phyloP scores from a whole-genome alignment of 2,797 vertebrate species.

The Chelon labrosus region DNA sequence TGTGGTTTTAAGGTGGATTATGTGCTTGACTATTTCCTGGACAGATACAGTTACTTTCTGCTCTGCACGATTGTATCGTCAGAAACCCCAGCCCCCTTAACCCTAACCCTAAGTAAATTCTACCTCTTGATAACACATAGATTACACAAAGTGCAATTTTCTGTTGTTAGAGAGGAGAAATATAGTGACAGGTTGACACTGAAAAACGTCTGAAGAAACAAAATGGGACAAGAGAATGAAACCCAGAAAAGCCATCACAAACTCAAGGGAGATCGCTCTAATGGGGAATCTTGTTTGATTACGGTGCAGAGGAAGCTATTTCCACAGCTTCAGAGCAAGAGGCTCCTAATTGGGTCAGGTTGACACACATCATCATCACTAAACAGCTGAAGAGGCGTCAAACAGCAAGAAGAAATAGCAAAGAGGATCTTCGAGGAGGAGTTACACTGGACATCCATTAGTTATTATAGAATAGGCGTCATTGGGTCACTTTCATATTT shows the following conservation, averaged over 20 bases:
- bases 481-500: neutral
- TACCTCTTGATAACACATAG: neutral
- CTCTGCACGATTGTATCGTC: too few species aligned
- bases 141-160: neutral
- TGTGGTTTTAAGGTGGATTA: too few species aligned
- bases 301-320: conserved; percentile 63
- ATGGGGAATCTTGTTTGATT: conserved; percentile 76
- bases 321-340: conserved; percentile 62
- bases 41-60: too few species aligned
- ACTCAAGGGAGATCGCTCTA: conserved; percentile 66
- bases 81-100: too few species aligned
- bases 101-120: neutral
- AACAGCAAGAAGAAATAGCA: conserved; percentile 15
- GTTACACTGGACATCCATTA: conserved; percentile 4
- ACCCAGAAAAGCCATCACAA: conserved; percentile 35
- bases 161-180: conserved; percentile 1
- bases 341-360: conserved; percentile 76
- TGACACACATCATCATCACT: conserved; percentile 47
- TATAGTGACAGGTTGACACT: neutral
- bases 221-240: conserved; percentile 62
- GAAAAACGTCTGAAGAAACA: conserved; percentile 8
- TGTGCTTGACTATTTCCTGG: too few species aligned
- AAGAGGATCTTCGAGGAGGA: conserved; percentile 16
- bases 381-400: conserved; percentile 59
- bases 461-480: neutral